Evolutionary conservation across 2,113 vertebrate species (phyloP), one percentile per base, ranked within the genome.

Genomic region (Gobio gobio): DNA sequence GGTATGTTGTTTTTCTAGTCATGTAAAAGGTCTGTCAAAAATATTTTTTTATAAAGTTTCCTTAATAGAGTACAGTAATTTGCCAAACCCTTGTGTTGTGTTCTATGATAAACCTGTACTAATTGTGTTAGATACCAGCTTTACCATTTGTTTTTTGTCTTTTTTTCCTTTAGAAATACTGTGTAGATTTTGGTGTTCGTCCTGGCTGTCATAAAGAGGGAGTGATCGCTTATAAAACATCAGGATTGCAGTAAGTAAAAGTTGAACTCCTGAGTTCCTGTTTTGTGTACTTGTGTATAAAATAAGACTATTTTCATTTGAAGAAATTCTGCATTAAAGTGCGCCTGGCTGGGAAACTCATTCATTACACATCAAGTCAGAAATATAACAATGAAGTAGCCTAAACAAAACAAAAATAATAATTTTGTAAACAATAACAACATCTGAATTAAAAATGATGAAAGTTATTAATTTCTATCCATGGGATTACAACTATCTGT

Each of bases 161-260:
- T 3, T 36, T 56, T 56, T 56, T 29, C 29, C 18, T 77, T 77
- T 29, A 56, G 75, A 77, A 56, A 18, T 58, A 33, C 49, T 7
- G 4, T 56, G 54, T 20, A 20, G 7, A 20, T 20, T 54, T 56
- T 20, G 74, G 49, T 36, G 16, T 29, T 36, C 3, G 1, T 1
- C 51, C 51, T 77, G 29, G 29, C 16, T 18, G 1, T 1, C 10
- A 4, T 22, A 77, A 56, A 70, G 26, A 18, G 16, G 26, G 51
- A 77, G 29, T 36, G 18, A 12, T 49, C n/a, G 12, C n/a, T 49
- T 49, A 26, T 51, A 10, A 75, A 51, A 51, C 75, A 77, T 36
- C 51, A 3, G 29, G 26, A 77, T 77, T 77, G 75, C 9, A 5
- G 75, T 77, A 51, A 77, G 75, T 76, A 54, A 77, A 77, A 33